Evolutionary conservation across 2,797 vertebrate species (phyloP), one percentile per base, ranked within the genome.

Genomic region (Karalla daura): DNA sequence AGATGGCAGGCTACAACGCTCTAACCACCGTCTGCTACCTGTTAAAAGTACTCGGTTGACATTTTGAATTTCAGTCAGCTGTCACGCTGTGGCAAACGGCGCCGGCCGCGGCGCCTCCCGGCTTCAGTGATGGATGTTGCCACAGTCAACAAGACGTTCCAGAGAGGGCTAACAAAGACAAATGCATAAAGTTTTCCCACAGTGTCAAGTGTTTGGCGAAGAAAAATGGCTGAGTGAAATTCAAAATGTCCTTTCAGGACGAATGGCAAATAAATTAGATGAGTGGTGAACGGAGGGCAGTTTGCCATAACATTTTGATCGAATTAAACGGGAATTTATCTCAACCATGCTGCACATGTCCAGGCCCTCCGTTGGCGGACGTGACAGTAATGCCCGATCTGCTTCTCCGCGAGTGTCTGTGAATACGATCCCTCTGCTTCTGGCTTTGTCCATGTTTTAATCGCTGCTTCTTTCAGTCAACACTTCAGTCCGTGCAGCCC

Each of bases 191-290:
- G 74, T 78, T 81, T 69, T 76, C 62, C 69, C 63, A 75, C 63
- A 67, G 45, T 51, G 80, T 79, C 73, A 75, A 85, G 51, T 65
- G 66, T 72, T 72, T 66, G 58, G 64, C 46, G 63, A 80, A 72
- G 76, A 86, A 69, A 66, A 82, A 84, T 78, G 55, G 74, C 36
- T 1, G 4, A 70, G 68, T 46, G 18, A 64, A 73, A 80, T 66
- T 74, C 73, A 74, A 49, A 83, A 64, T 69, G 75, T 70, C 51
- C 53, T 70, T 81, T 83, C 40, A 55, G 69, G 78, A 77, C 47
- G 66, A 80, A 79, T 83, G 73, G 75, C 43, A 54, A 85, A 88
- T 85, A 84, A 85, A 83, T 88, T 50, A 83, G 72, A 68, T 62
- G 49, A 81, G 61, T 65, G 68, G 56, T 70, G 69, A 84, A 87